phyloP scores from a whole-genome alignment of 1,140 invertebrate genomes.

The Heliconius hermathena region DNA sequence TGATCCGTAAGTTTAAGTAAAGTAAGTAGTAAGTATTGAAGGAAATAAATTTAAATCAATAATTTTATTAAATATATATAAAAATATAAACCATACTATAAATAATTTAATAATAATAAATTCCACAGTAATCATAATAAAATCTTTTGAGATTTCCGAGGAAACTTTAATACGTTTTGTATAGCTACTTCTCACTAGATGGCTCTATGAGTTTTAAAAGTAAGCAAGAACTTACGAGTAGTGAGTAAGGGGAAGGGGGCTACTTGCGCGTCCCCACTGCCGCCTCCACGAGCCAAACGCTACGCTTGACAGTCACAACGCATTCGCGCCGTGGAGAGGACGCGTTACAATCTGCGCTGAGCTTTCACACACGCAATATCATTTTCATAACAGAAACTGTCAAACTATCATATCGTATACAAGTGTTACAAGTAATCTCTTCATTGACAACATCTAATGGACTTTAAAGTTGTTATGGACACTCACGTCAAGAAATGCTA shows the following conservation, averaged over 20 bases:
- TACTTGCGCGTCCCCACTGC: constrained; percentile 67
- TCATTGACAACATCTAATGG: constrained; percentile 38
- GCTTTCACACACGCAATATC: constrained; percentile 66
- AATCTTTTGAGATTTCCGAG: neutral
- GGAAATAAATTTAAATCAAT: no score
- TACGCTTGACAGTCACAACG: constrained; percentile 73
- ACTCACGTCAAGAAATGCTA: constrained; percentile 71
- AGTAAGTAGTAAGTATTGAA: no score
- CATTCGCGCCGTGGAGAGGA: constrained; percentile 63
- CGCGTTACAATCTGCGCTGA: constrained; percentile 52
- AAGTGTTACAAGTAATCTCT: constrained; percentile 48
- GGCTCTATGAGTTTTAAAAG: constrained; percentile 51
- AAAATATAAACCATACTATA: no score
- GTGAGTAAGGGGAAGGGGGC: constrained; percentile 53
- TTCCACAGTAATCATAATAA: neutral
- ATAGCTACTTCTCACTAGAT: constrained; percentile 67
- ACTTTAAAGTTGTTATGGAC: constrained; percentile 52
- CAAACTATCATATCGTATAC: constrained; percentile 54
- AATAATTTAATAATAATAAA: neutral
- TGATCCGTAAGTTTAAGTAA: no score
- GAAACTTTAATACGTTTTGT: neutral
- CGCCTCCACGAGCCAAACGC: constrained; percentile 68
- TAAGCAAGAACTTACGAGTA: constrained; percentile 54
- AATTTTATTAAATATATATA: no score
- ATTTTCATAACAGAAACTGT: constrained; percentile 72